Base-by-base conservation (phyloP, 2,888 invertebrate genomes). In the Nycteola revayana region DNA sequence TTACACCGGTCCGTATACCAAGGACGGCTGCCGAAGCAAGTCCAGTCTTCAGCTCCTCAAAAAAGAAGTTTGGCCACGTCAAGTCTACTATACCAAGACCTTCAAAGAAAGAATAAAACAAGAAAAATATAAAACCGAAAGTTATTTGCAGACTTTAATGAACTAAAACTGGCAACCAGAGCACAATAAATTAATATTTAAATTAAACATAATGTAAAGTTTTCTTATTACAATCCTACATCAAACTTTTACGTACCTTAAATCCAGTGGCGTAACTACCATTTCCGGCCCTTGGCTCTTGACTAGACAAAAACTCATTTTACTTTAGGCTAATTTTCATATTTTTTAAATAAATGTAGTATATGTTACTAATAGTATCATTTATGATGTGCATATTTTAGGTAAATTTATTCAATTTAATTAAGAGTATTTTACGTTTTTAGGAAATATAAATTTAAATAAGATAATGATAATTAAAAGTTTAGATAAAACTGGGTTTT, bases 21-120 rank as follows among this genome's bases (percentile, higher is more conserved):
- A 71, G 60, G 42, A 24, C 48, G 0, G 57, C 42, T 20, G 14
- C 57, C 0, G 78, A 75, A 21, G 46, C 60, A 0, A 83, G 75
- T 37, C 75, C 81, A 0, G 80, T 69, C 36, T 52, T 81, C 0
- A 80, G 66, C 23, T 59, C 71, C 1, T 63, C 75, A 1, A 80
- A 60, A 39, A 85, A 77, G 43, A 87, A 82, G 48, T 86, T 56
- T 42, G 82, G 80, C 37, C 84, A 86, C 27, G 50, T 87, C 6
- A 87, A 87, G 46, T 87, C 88, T 1, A 86, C 88, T 9, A 87
- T 88, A 58, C 88, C 88, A 1, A 69, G 76, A 51, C 76, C 53
- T 4, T 42, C 57, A 1, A 84, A 74, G 49, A 81, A 81, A 56
- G 74, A 85, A 50, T 73, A 53, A 43, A 32, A 45, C 36, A 33